Evolutionary conservation across 2,797 vertebrate genomes (phyloP).

Genomic region (Lagocephalus sceleratus): DNA sequence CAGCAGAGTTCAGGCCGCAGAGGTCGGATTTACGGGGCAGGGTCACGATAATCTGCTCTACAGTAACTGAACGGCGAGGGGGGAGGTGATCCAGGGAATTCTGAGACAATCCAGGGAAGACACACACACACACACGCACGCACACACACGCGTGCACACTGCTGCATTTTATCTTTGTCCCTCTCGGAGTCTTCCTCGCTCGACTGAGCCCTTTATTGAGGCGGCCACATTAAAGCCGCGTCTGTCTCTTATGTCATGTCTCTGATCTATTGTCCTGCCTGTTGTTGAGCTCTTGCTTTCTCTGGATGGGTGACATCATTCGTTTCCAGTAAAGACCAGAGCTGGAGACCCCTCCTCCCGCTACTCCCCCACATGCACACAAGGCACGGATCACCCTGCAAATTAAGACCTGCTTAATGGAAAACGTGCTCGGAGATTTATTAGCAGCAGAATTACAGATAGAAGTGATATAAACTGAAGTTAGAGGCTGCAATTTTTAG

Average conservation of each 20-base stretch:
- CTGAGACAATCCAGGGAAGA: slow-evolving; percentile 15
- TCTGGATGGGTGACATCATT: slow-evolving; percentile 67
- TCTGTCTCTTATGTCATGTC: slow-evolving; percentile 61
- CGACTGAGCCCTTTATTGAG: slow-evolving; percentile 51
- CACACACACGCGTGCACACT: too few relatives aligned
- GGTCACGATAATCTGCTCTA: slow-evolving; percentile 18
- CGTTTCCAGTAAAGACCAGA: slow-evolving; percentile 69
- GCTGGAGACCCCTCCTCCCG: slow-evolving; percentile 31
- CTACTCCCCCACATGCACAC: slow-evolving; percentile 27
- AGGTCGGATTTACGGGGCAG: slow-evolving; percentile 31
- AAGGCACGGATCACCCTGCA: slow-evolving; percentile 33
- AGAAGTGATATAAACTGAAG: background rate
- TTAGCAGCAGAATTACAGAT: background rate
- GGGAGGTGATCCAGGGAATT: too few relatives aligned
- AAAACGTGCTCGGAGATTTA: slow-evolving; percentile 15
- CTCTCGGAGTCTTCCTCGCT: slow-evolving; percentile 11
- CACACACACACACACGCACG: slow-evolving; percentile 11
- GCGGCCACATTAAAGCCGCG: slow-evolving; percentile 37
- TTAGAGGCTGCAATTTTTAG: too few relatives aligned
- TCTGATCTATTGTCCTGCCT: slow-evolving; percentile 60
- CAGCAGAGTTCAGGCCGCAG: slow-evolving; percentile 50
- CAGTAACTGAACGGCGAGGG: slow-evolving; percentile 22
- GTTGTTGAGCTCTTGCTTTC: slow-evolving; percentile 45
- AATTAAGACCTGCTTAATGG: slow-evolving; percentile 12
- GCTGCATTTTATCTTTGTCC: slow-evolving; percentile 30